Evolutionary conservation across 1,140 invertebrate species (phyloP), one percentile per base, ranked within the genome.

Genomic region (Dolichoris vasculosae): DNA sequence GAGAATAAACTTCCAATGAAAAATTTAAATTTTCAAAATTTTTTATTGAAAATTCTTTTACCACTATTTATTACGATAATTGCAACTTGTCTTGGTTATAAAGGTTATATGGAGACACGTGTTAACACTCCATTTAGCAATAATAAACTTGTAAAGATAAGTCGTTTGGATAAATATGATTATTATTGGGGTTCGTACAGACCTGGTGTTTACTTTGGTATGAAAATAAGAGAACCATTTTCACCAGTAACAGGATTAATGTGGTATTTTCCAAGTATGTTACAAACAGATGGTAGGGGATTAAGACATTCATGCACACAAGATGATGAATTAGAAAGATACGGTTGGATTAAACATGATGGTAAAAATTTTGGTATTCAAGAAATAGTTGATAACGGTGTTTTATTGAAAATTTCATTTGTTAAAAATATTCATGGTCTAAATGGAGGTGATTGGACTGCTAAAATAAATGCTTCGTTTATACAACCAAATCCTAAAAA

Each of bases 121-220:
- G 97, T 99, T 0, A 98, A 97, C 89, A 98, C 97, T 6, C 97
- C 97, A 0, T 96, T 97, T 82, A 95, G 96, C 90, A 94, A 95
- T 71, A 95, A 96, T 86, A 97, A 96, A 94, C 94, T 97, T 78
- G 96, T 98, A 2, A 89, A 94, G 69, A 94, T 94, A 86, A 94
- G 95, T 73, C 96, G 97, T 0, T 90, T 97, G 59, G 95, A 96
- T 77, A 95, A 96, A 32, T 96, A 97, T 3, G 96, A 97, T 9
- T 95, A 96, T 86, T 99, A 97, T 93, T 99, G 98, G 98, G 98
- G 98, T 32, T 96, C 96, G 0, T 99, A 99, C 90, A 94, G 98
- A 83, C 96, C 98, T 0, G 96, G 97, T 8, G 94, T 96, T 15
- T 99, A 98, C 92, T 97, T 98, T 92, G 97, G 99, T 0, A 92